A percentile compares a stretch with the other conserved stretches of the same genome.
Conservation (phyloP, 2,888 invertebrate species). For the Xestobium rufovillosum region DNA sequence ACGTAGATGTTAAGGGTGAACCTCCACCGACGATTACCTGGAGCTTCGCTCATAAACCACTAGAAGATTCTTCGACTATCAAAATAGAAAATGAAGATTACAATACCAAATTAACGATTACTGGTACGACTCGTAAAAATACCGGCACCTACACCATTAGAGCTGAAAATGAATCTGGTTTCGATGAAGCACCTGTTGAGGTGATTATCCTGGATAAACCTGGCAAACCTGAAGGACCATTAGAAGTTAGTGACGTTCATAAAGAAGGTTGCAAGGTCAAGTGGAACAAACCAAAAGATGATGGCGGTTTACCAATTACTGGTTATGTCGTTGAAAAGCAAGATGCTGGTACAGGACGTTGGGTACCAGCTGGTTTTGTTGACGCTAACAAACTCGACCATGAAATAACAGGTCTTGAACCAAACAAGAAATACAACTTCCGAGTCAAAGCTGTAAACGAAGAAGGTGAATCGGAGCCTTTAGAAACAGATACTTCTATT, state of each 20-base stretch:
- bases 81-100: constrained; percentile 88
- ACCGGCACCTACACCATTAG: constrained; percentile 86
- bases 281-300: constrained; percentile 94
- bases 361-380: constrained; percentile 80
- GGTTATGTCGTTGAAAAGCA: constrained; percentile 92
- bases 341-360: constrained; percentile 79
- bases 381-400: constrained; percentile 77
- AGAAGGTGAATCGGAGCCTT: constrained; percentile 93
- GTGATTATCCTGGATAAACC: constrained; percentile 80
- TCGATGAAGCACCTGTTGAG: constrained; percentile 91
- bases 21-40: constrained; percentile 88
- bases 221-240: constrained; percentile 82
- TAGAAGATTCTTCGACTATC: constrained; percentile 59
- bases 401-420: constrained; percentile 82
- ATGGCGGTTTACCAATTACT: constrained; percentile 86
- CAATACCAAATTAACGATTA: constrained; percentile 76
- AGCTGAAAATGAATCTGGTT: constrained; percentile 89
- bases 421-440: constrained; percentile 95
- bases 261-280: constrained; percentile 89
- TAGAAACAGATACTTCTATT: constrained; percentile 81
- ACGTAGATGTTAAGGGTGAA: constrained; percentile 94
- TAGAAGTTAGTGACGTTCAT: constrained; percentile 84
- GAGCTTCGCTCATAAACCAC: constrained; percentile 60
- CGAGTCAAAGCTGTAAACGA: constrained; percentile 94
- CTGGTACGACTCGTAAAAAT: constrained; percentile 74